Conservation (phyloP, 2,113 vertebrate species). For the Xyrauchen texanus region DNA sequence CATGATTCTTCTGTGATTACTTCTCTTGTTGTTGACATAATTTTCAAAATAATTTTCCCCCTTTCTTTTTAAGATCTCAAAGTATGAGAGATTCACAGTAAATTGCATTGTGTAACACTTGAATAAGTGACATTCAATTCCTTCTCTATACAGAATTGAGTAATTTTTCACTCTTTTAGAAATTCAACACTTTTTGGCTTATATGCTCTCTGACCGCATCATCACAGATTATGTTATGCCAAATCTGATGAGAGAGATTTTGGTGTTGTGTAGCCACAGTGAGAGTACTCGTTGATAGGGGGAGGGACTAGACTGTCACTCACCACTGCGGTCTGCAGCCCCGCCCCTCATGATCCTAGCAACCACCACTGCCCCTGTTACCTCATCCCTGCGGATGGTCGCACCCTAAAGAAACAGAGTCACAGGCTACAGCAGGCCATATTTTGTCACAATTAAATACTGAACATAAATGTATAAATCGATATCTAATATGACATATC, state of each 20-base stretch:
- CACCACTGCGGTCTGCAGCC: constrained; percentile 90
- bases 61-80: neutral
- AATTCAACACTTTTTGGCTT: neutral
- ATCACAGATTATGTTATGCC: constrained; percentile 14
- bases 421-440: constrained; percentile 16
- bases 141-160: neutral
- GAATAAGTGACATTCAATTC: neutral
- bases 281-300: neutral
- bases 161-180: neutral
- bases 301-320: constrained; percentile 50
- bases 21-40: too few relatives aligned
- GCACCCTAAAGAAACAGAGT: constrained; percentile 77
- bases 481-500: neutral
- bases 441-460: neutral
- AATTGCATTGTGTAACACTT: neutral
- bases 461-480: neutral
- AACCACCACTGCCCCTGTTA: constrained; percentile 88
- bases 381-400: constrained; percentile 90
- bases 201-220: neutral
- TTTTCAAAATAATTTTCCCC: neutral
- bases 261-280: neutral
- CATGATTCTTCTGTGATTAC: constrained; percentile 8
- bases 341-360: constrained; percentile 94
- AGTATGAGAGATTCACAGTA: neutral
- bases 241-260: constrained; percentile 16